A percentile compares a stretch with the other conserved stretches of the same genome.
Evolutionary conservation across 2,888 invertebrate species (phyloP).

Genomic region (Nebria salina): DNA sequence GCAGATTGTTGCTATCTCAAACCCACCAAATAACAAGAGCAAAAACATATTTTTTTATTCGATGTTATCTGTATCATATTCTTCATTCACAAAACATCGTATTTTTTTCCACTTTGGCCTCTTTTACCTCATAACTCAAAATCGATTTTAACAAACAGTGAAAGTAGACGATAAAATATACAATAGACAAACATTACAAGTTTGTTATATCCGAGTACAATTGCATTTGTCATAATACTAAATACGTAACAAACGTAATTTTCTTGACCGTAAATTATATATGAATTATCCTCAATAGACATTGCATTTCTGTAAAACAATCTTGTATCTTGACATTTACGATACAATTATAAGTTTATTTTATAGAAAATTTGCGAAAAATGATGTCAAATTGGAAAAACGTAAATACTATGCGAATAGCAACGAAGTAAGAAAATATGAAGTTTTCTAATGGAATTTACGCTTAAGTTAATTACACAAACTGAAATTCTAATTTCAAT

Average conservation of each 20-base stretch:
- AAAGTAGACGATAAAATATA: too few relatives aligned
- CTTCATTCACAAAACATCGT: background rate
- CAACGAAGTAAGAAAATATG: slow-evolving; percentile 22
- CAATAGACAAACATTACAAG: too few relatives aligned
- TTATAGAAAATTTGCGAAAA: background rate
- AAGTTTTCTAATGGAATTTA: slow-evolving; percentile 42
- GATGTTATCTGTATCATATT: background rate
- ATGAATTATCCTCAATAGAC: too few relatives aligned
- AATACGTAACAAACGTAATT: too few relatives aligned
- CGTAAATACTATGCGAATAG: background rate
- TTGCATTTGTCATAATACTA: too few relatives aligned
- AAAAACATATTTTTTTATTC: background rate
- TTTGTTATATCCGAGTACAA: too few relatives aligned
- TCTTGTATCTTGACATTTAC: slow-evolving; percentile 4
- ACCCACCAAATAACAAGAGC: background rate
- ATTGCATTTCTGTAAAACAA: background rate
- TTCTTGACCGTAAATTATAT: too few relatives aligned
- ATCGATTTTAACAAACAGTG: too few relatives aligned
- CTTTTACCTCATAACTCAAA: background rate
- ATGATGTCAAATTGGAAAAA: slow-evolving; percentile 10
- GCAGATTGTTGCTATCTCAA: slow-evolving; percentile 12
- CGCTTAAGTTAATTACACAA: slow-evolving; percentile 34
- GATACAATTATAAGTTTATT: background rate
- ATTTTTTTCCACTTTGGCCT: background rate
- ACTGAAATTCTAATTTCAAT: slow-evolving; percentile 43